Evolutionary conservation across 2,113 vertebrate genomes (phyloP), one percentile per base, ranked within the genome.

Genomic region (Chionodraco myersi): DNA sequence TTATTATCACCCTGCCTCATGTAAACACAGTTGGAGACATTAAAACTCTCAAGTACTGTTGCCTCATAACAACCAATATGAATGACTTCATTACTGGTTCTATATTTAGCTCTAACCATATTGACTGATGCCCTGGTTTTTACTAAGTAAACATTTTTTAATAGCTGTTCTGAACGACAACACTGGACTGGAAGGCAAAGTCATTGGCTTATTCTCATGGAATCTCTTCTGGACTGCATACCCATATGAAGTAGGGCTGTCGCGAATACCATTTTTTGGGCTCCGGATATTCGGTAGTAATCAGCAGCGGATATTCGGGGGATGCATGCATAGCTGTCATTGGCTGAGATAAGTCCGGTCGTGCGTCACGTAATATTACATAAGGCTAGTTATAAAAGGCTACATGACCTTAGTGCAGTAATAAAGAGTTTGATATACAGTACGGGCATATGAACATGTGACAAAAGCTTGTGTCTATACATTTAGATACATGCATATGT

Each of bases 51-150:
- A 63, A 48, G 34, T 54, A 8, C 36, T 63, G n/a, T 36, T 49
- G 61, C 52, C 23, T 68, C 56, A 34, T 66, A 54, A 65, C 64
- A 23, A 23, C 64, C 67, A 52, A 66, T 23, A 49, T 62, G 6
- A 48, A 75, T 53, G 45, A 75, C 70, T 51, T 71, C 15, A 14
- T 51, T 26, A 48, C 6, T 26, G 47, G 1, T 54, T 13, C 13
- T 57, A n/a, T 61, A 23, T 83, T 45, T 45, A 52, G 26, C 41
- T n/a, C 26, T 49, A 21, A 10, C 26, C 7, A 49, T 49, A 49
- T 15, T 51, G 47, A 72, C 16, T 14, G 12, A 34, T 2, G 56
- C 23, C 21, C 1, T 6, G 10, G 14, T n/a, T 58, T 47, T 2
- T 1, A 41, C 11, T 2, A 13, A 41, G 21, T 59, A 10, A 30